Percentiles rank a stretch among this genome's conserved stretches.
Evolutionary conservation across 37 sponge, comb jelly and placozoan genomes (phyloP).

Genomic region (Lycopodina hypogea): DNA sequence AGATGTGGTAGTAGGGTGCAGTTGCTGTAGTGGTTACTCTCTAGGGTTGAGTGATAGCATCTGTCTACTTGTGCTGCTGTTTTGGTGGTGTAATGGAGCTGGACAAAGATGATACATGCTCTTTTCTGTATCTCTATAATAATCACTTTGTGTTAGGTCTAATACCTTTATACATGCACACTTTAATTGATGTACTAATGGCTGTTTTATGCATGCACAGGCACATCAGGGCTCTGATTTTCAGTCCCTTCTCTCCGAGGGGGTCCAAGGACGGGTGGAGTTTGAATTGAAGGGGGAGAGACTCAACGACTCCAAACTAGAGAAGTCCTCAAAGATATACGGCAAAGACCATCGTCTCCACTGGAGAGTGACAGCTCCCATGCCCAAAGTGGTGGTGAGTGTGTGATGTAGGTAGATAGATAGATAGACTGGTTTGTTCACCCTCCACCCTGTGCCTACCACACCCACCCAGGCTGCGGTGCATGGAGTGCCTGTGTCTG

Average conservation of each 20-base stretch:
- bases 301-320: slow-evolving; percentile 54
- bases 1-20: background rate
- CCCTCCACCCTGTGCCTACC: background rate
- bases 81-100: too few relatives aligned
- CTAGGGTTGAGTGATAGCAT: too few relatives aligned
- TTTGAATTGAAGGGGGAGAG: slow-evolving; percentile 46
- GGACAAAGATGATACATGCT: too few relatives aligned
- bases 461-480: slow-evolving; percentile 3
- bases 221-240: slow-evolving; percentile 13
- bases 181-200: background rate
- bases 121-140: too few relatives aligned
- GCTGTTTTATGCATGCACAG: background rate
- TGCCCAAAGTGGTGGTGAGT: slow-evolving; percentile 73
- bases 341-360: slow-evolving; percentile 66
- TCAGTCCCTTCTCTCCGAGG: slow-evolving; percentile 19
- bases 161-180: background rate
- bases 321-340: slow-evolving; percentile 47
- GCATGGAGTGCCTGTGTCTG: slow-evolving; percentile 23
- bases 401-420: background rate
- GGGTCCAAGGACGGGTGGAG: slow-evolving; percentile 59
- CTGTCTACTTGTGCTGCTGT: too few relatives aligned
- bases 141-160: too few relatives aligned
- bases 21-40: background rate
- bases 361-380: slow-evolving; percentile 67
- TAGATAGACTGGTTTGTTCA: background rate